These are phyloP conservation scores for Dicranocentrus wangi DNA, from an alignment of 2,888 invertebrate species.

Conservation along the genomic window DNA sequence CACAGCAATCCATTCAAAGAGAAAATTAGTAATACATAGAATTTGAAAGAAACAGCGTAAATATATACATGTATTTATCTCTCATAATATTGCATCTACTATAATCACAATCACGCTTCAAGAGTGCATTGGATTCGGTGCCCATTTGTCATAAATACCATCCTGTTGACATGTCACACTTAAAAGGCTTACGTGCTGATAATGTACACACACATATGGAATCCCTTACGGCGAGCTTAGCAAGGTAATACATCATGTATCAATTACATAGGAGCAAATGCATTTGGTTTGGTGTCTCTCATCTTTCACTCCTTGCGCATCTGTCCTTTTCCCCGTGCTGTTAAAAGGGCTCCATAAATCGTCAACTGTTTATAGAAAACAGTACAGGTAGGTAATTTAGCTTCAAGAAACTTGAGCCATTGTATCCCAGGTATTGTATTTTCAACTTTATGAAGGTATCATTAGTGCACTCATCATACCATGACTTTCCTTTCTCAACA, in stretches of 20 bases:
- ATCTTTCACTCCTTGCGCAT: constrained; percentile 18
- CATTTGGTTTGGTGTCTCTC: constrained; percentile 10
- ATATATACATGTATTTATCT: background rate
- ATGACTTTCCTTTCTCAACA: constrained; percentile 64
- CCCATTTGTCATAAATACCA: constrained; percentile 49
- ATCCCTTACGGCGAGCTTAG: no score
- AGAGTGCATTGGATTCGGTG: constrained; percentile 46
- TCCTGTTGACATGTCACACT: constrained; percentile 64
- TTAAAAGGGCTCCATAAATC: constrained; percentile 43
- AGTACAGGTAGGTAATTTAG: constrained; percentile 56
- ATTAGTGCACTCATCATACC: constrained; percentile 59
- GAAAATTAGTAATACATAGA: no score
- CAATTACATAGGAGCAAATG: constrained; percentile 18
- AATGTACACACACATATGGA: background rate
- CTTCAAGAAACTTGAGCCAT: constrained; percentile 42
- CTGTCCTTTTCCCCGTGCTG: constrained; percentile 23
- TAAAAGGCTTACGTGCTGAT: constrained; percentile 53
- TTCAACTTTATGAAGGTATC: constrained; percentile 39
- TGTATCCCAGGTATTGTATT: constrained; percentile 30
- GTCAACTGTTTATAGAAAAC: constrained; percentile 41
- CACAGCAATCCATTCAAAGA: no score
- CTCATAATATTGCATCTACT: background rate
- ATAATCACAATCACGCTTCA: background rate
- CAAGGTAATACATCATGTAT: constrained; percentile 51
- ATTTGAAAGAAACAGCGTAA: no score